A percentile compares a stretch with the other conserved stretches of the same genome.
Conservation (phyloP, 1,140 invertebrate genomes). For the Nephotettix cincticeps region DNA sequence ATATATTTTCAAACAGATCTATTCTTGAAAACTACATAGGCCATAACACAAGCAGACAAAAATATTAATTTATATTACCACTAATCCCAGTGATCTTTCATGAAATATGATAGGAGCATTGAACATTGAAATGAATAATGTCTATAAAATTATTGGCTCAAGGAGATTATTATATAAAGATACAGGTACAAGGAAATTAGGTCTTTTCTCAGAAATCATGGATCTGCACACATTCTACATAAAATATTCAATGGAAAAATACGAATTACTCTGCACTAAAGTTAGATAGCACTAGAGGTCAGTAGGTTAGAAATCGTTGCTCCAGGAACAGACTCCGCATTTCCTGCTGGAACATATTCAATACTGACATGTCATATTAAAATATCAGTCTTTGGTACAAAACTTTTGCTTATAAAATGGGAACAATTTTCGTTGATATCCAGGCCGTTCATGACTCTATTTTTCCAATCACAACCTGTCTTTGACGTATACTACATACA, state of each 20-base stretch:
- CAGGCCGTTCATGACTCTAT: not conserved
- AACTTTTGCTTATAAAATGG: not conserved
- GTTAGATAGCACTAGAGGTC: not conserved
- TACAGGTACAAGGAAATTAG: no score
- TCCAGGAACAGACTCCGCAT: not conserved
- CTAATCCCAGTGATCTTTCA: no score
- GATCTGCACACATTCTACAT: not conserved
- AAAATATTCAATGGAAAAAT: not conserved
- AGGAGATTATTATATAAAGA: no score
- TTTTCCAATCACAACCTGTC: not conserved
- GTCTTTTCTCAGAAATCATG: not conserved
- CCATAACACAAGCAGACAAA: no score
- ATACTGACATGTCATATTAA: slow-evolving; percentile 2
- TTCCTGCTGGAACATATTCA: not conserved
- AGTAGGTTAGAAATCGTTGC: not conserved
- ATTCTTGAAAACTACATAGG: no score
- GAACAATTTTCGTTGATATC: not conserved
- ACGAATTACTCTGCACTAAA: not conserved
- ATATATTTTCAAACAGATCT: no score
- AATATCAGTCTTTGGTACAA: slow-evolving; percentile 8
- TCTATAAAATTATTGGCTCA: no score
- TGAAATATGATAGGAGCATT: no score
- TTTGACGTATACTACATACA: not conserved
- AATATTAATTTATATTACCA: no score
- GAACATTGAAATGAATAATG: no score